phyloP scores from a whole-genome alignment of 2,113 vertebrate genomes.

The Arothron firmamentum region DNA sequence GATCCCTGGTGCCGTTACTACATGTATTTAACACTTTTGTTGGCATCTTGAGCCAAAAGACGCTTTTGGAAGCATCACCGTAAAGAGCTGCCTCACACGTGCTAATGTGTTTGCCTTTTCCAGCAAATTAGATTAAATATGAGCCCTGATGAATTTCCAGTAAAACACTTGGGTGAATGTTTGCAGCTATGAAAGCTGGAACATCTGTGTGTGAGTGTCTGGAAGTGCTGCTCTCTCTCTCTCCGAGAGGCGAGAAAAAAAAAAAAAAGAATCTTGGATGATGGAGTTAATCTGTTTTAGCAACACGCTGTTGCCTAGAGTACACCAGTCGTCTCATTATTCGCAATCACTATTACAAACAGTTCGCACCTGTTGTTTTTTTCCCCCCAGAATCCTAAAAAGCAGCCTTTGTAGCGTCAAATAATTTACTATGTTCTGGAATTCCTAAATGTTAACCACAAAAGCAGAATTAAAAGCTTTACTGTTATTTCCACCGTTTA shows the following conservation, averaged over 20 bases:
- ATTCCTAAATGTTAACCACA: background rate
- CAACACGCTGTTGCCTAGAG: slow-evolving; percentile 32
- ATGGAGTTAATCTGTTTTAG: slow-evolving; percentile 33
- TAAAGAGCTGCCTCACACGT: background rate
- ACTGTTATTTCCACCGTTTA: background rate
- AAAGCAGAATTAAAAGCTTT: background rate
- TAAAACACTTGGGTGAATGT: background rate
- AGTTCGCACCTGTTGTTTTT: slow-evolving; percentile 25
- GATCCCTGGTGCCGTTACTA: too few relatives aligned
- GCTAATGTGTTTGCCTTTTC: background rate
- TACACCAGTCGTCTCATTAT: slow-evolving; percentile 24
- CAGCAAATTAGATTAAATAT: too few relatives aligned
- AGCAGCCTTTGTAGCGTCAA: background rate
- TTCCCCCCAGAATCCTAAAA: slow-evolving; percentile 2
- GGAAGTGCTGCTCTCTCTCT: slow-evolving; percentile 58
- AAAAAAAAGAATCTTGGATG: slow-evolving; percentile 7
- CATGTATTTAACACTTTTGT: background rate
- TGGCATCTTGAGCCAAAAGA: background rate
- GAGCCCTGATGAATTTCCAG: background rate
- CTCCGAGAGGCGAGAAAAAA: slow-evolving; percentile 13
- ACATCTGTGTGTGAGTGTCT: slow-evolving; percentile 57
- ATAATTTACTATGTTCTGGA: background rate
- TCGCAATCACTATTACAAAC: background rate
- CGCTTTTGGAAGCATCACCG: background rate
- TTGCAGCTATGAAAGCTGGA: slow-evolving; percentile 14